Evolutionary conservation across 2,113 vertebrate genomes (phyloP).

Genomic region (Anolis sagrei): DNA sequence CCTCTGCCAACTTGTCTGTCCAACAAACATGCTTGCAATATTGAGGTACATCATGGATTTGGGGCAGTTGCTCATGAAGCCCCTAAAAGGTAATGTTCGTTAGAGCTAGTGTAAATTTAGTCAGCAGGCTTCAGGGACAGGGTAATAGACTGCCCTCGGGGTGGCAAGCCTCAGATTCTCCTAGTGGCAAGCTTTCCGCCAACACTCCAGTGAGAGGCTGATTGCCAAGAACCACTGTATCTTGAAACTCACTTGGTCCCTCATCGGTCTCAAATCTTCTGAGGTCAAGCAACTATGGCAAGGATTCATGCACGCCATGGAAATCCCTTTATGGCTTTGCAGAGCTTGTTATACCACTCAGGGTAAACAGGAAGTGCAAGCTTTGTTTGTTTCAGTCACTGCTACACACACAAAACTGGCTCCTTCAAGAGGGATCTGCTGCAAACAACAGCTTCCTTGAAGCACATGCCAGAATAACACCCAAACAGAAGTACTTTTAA

Average conservation of each 20-base stretch:
- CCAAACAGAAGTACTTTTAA: not conserved
- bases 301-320: not conserved
- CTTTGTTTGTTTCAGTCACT: not conserved
- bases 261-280: not conserved
- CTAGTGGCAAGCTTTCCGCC: not conserved
- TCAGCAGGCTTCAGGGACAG: not conserved
- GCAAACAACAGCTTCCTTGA: slow-evolving; percentile 39
- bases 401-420: not conserved
- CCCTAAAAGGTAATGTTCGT: not conserved
- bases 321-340: too few relatives aligned
- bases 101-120: not conserved
- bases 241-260: not conserved
- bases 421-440: slow-evolving; percentile 51
- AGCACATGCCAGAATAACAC: not conserved
- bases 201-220: not conserved
- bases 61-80: not conserved
- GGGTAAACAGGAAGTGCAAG: not conserved
- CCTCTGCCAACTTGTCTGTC: not conserved
- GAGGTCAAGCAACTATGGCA: not conserved
- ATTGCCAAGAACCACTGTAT: not conserved
- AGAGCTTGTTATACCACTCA: not conserved
- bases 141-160: not conserved
- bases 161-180: not conserved
- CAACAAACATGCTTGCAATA: not conserved
- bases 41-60: not conserved